These are phyloP conservation scores for Esperia sulphurella DNA, from an alignment of 2,888 invertebrate species.

Conservation along the genomic window DNA sequence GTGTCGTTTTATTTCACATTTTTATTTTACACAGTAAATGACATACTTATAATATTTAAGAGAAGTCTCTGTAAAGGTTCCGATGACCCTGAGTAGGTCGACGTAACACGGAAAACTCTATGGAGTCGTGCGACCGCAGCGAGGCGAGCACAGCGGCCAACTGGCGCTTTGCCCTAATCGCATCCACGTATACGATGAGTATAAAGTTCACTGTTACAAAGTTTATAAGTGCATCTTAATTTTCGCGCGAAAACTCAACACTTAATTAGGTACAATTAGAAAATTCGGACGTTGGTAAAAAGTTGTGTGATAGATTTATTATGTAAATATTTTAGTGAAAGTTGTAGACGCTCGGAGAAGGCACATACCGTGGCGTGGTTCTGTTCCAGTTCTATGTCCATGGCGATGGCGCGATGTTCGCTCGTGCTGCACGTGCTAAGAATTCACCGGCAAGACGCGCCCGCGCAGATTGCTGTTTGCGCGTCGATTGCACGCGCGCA, in stretches of 20 bases:
- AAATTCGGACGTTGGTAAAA: not conserved
- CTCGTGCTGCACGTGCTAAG: slow-evolving; percentile 35
- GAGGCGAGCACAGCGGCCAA: slow-evolving; percentile 61
- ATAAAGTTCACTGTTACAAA: slow-evolving; percentile 63
- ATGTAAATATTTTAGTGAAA: slow-evolving; percentile 1
- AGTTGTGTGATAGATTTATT: not conserved
- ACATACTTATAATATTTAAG: not conserved
- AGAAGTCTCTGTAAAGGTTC: slow-evolving; percentile 15
- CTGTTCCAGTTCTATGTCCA: slow-evolving; percentile 32
- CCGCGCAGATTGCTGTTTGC: slow-evolving; percentile 39
- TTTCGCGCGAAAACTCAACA: slow-evolving; percentile 22
- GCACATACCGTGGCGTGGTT: slow-evolving; percentile 43
- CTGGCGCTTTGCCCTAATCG: slow-evolving; percentile 71
- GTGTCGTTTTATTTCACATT: not conserved
- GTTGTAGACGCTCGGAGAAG: slow-evolving; percentile 9
- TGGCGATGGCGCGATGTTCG: slow-evolving; percentile 22
- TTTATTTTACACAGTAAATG: not conserved
- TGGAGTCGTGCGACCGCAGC: slow-evolving; percentile 40
- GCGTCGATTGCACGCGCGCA: slow-evolving; percentile 34
- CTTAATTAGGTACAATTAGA: not conserved
- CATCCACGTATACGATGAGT: slow-evolving; percentile 46
- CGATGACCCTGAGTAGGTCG: slow-evolving; percentile 49
- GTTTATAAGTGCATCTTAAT: slow-evolving; percentile 27
- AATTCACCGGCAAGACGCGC: slow-evolving; percentile 17
- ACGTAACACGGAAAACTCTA: slow-evolving; percentile 34